Percentiles rank a stretch among this genome's conserved stretches.
These are phyloP conservation scores for Clarias gariepinus DNA, from an alignment of 2,113 vertebrate genomes.

Conservation along the genomic window DNA sequence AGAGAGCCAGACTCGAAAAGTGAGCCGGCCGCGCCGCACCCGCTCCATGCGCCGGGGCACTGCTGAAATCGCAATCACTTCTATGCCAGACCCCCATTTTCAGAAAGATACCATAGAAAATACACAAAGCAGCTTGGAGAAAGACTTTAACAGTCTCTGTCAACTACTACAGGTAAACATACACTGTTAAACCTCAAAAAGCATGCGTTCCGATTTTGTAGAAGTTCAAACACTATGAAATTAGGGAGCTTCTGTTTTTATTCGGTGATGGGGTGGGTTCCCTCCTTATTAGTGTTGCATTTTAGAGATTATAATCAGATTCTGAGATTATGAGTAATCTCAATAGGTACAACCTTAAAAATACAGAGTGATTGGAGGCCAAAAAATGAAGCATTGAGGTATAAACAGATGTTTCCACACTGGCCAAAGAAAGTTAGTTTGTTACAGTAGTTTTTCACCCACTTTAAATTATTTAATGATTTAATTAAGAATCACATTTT, in stretches of 20 bases:
- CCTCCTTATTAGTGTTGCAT: too few species aligned
- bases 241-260: background rate
- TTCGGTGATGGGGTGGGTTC: too few species aligned
- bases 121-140: constrained; percentile 73
- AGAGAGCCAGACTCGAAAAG: constrained; percentile 57
- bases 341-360: background rate
- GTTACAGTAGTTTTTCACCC: too few species aligned
- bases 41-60: constrained; percentile 62
- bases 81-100: constrained; percentile 73
- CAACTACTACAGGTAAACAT: constrained; percentile 76
- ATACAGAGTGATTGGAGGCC: background rate
- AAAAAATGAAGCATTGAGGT: background rate
- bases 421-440: too few species aligned
- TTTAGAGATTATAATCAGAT: too few species aligned
- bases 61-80: constrained; percentile 62
- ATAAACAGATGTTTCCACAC: background rate
- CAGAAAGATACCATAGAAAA: constrained; percentile 74
- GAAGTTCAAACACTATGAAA: background rate
- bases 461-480: too few species aligned
- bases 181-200: background rate
- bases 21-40: constrained; percentile 58
- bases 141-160: constrained; percentile 71
- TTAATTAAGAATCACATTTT: background rate
- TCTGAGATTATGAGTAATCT: too few species aligned
- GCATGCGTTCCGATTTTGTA: constrained; percentile 16